Conservation (phyloP, 2,797 vertebrate species). For the Taeniopygia guttata region DNA sequence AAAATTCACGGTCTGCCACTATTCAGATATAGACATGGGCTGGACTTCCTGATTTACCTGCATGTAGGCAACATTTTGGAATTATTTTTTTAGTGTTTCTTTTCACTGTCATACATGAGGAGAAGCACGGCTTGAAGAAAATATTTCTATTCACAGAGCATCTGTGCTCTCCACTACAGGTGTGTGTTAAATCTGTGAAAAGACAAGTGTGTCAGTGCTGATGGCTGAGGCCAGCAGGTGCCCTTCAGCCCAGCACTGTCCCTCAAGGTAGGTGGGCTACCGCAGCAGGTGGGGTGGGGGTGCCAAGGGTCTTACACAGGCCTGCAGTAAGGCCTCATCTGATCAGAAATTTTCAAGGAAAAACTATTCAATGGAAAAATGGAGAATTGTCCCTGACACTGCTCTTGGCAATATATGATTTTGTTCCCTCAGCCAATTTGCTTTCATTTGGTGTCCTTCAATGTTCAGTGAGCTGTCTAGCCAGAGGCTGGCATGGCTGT, state of each 20-base stretch:
- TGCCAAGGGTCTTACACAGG: not conserved
- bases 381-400: not conserved
- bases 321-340: not conserved
- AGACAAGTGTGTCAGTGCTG: not conserved
- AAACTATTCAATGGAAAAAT: not conserved
- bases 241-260: not conserved
- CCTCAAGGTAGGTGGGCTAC: not conserved
- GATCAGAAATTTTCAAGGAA: not conserved
- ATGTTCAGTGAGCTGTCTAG: not conserved
- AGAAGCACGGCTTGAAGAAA: not conserved
- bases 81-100: not conserved
- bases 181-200: not conserved
- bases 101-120: not conserved
- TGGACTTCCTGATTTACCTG: not conserved
- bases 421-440: not conserved
- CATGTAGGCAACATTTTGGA: not conserved
- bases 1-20: not conserved
- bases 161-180: not conserved
- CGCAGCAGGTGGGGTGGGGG: accelerated
- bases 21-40: not conserved
- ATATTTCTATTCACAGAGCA: not conserved
- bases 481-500: not conserved
- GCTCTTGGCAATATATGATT: not conserved
- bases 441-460: not conserved
- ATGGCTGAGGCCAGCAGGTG: not conserved